Evolutionary conservation across 92 coral and sea anemone species (phyloP).

Genomic region (Phenganax stokvisi): DNA sequence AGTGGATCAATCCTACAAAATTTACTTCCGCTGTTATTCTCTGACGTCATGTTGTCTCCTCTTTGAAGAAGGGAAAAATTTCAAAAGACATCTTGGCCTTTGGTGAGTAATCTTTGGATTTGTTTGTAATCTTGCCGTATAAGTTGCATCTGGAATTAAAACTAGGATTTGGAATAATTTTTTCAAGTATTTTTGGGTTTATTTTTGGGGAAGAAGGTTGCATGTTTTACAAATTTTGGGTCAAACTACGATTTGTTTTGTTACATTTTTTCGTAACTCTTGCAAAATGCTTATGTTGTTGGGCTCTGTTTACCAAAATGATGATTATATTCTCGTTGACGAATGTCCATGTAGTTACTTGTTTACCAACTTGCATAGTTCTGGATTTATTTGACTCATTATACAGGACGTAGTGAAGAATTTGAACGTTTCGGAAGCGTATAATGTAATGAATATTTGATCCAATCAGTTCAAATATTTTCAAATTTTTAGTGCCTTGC

Average conservation of each 20-base stretch:
- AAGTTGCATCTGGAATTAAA: conserved; percentile 1
- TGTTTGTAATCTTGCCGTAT: conserved; percentile 8
- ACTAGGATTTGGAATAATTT: not conserved
- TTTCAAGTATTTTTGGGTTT: not conserved
- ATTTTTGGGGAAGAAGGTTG: not conserved
- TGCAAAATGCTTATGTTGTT: conserved; percentile 5
- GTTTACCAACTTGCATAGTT: not conserved
- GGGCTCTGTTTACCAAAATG: not conserved
- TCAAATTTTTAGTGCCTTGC: not conserved
- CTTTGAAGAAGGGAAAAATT: conserved; percentile 15
- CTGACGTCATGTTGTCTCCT: conserved; percentile 41
- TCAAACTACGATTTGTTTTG: conserved; percentile 2
- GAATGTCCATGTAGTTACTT: not conserved
- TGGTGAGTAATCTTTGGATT: conserved; percentile 31
- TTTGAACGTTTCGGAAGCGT: not conserved
- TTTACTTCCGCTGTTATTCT: conserved; percentile 25
- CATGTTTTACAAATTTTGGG: not conserved
- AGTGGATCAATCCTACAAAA: too few relatives aligned
- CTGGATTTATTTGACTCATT: not conserved
- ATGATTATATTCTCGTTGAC: not conserved
- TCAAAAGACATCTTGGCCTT: conserved; percentile 25
- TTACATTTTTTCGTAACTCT: conserved; percentile 5
- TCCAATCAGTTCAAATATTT: not conserved
- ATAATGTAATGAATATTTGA: not conserved
- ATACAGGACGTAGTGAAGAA: not conserved